A percentile compares a stretch with the other conserved stretches of the same genome.
Conservation (phyloP, 92 coral and sea anemone species). For the Palythoa grandiflora region DNA sequence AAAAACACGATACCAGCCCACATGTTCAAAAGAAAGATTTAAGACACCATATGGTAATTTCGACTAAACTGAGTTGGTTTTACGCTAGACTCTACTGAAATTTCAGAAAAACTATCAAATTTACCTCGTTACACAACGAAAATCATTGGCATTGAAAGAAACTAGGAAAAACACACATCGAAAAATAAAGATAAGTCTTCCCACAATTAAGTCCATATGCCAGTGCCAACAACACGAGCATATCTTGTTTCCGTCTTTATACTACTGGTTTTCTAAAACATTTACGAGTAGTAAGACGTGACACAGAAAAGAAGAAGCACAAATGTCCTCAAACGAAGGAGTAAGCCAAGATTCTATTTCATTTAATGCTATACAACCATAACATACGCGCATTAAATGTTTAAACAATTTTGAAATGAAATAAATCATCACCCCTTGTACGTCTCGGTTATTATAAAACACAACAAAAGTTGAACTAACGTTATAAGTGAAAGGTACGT, state of each 20-base stretch:
- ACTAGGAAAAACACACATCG: neutral
- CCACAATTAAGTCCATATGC: neutral
- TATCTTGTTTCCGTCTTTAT: constrained; percentile 33
- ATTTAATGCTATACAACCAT: constrained; percentile 11
- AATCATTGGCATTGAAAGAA: neutral
- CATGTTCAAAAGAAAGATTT: constrained; percentile 33
- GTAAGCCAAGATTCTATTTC: neutral
- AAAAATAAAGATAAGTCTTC: neutral
- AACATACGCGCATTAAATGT: constrained; percentile 38
- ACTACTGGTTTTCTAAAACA: constrained; percentile 13
- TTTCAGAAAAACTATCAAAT: neutral
- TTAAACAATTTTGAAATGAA: constrained; percentile 30
- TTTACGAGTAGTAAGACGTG: neutral
- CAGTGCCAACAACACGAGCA: neutral
- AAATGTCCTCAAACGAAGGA: neutral
- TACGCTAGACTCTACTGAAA: neutral
- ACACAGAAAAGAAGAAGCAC: neutral
- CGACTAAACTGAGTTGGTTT: neutral
- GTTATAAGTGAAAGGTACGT: neutral
- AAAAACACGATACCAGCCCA: constrained; percentile 30
- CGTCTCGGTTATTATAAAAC: constrained; percentile 24
- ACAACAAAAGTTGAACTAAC: neutral
- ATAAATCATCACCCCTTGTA: constrained; percentile 26
- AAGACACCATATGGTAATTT: constrained; percentile 14
- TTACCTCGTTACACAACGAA: neutral